phyloP scores from a whole-genome alignment of 2,888 invertebrate genomes.

The Coleophora flavipennella region DNA sequence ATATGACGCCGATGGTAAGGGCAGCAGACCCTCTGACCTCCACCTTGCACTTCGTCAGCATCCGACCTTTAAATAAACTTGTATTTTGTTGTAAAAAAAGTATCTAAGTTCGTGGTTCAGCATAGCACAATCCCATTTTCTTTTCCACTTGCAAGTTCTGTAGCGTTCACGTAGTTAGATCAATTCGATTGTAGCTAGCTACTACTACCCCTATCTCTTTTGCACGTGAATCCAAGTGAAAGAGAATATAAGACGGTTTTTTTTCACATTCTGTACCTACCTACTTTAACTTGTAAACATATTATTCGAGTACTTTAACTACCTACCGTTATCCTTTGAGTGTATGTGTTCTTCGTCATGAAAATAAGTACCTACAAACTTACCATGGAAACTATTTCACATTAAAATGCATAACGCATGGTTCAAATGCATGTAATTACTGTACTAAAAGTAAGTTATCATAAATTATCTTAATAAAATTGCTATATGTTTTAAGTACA shows the following conservation, averaged over 20 bases:
- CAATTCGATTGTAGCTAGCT: slow-evolving; percentile 15
- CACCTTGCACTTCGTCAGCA: slow-evolving; percentile 29
- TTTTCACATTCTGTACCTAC: slow-evolving; percentile 37
- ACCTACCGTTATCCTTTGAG: slow-evolving; percentile 28
- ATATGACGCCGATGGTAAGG: slow-evolving; percentile 83
- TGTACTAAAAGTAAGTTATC: not conserved
- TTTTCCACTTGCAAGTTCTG: slow-evolving; percentile 1
- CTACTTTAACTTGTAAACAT: slow-evolving; percentile 22
- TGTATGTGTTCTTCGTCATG: slow-evolving; percentile 52
- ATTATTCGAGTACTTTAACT: no score
- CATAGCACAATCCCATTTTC: slow-evolving; percentile 1
- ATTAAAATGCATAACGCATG: slow-evolving; percentile 9
- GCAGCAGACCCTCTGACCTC: slow-evolving; percentile 43
- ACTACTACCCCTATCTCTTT: slow-evolving; percentile 19
- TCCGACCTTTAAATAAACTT: slow-evolving; percentile 11
- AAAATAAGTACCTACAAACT: slow-evolving; percentile 4
- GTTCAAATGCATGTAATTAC: slow-evolving; percentile 10
- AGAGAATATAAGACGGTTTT: slow-evolving; percentile 44
- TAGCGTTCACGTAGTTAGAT: slow-evolving; percentile 22
- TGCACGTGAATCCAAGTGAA: slow-evolving; percentile 29
- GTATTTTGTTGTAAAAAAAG: no score
- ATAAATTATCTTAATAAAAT: slow-evolving; percentile 6
- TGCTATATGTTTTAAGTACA: no score
- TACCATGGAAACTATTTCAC: slow-evolving; percentile 3
- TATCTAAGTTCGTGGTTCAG: slow-evolving; percentile 4